Percentiles rank a stretch among this genome's conserved stretches.
Evolutionary conservation across 2,888 invertebrate species (phyloP).

Genomic region (Hypolimnas misippus): DNA sequence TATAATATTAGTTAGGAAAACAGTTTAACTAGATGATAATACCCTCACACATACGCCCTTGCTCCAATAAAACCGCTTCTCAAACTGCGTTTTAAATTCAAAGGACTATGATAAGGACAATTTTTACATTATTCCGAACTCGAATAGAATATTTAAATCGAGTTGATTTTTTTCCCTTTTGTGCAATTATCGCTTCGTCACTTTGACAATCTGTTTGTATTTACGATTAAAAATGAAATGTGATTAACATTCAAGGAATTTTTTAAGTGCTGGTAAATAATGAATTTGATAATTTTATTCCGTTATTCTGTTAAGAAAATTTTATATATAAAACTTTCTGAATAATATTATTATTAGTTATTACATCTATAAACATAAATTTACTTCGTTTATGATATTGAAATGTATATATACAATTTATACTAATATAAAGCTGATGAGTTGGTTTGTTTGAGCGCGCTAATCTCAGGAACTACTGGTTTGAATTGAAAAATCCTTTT

Average conservation of each 20-base stretch:
- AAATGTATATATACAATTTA: too few species aligned
- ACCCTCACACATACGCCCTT: constrained; percentile 21
- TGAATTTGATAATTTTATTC: neutral
- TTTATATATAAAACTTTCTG: too few species aligned
- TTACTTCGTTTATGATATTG: too few species aligned
- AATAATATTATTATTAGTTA: too few species aligned
- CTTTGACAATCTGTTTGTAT: neutral
- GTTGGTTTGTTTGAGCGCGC: too few species aligned
- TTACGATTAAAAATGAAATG: constrained; percentile 1
- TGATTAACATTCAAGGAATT: constrained; percentile 17
- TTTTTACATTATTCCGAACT: constrained; percentile 38
- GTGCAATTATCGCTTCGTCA: neutral
- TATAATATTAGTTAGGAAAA: neutral
- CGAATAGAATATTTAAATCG: constrained; percentile 18
- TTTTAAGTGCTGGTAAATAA: neutral
- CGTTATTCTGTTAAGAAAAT: too few species aligned
- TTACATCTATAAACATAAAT: too few species aligned
- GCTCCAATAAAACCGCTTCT: constrained; percentile 25
- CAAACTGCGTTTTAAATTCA: constrained; percentile 29
- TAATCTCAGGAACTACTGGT: too few species aligned
- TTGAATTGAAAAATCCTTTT: too few species aligned
- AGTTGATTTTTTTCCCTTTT: constrained; percentile 24
- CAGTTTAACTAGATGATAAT: neutral
- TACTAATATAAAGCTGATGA: too few species aligned
- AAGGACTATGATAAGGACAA: constrained; percentile 38